phyloP scores from a whole-genome alignment of 2,888 invertebrate genomes.

The Corythucha ciliata region DNA sequence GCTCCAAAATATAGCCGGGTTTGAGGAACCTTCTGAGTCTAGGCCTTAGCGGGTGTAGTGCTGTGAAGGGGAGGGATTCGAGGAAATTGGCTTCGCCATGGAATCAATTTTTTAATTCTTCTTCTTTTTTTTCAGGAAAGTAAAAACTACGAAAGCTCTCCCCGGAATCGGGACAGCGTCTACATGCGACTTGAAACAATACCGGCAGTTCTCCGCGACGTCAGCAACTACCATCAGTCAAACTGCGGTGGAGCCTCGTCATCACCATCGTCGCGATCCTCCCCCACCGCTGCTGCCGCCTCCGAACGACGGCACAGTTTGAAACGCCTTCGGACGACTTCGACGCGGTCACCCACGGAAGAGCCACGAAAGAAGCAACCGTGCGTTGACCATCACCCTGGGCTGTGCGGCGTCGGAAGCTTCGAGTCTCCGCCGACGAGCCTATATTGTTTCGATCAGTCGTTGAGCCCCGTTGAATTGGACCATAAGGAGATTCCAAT shows the following conservation, averaged over 20 bases:
- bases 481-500: constrained; percentile 36
- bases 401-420: constrained; percentile 16
- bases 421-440: constrained; percentile 16
- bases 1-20: no score
- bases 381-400: constrained; percentile 25
- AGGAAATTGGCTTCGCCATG: background rate
- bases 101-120: background rate
- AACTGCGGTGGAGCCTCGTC: no score
- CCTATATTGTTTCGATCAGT: constrained; percentile 41
- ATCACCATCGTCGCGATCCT: no score
- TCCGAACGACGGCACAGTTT: constrained; percentile 13
- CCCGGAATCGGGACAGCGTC: constrained; percentile 32
- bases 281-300: no score
- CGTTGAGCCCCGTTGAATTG: constrained; percentile 36
- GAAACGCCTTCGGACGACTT: constrained; percentile 3
- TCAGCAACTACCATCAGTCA: constrained; percentile 37
- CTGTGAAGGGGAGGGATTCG: no score
- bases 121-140: constrained; percentile 15
- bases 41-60: no score
- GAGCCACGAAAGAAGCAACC: constrained; percentile 30
- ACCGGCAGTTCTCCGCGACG: constrained; percentile 36
- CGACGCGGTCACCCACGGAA: constrained; percentile 12
- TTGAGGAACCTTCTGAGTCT: no score
- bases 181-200: constrained; percentile 37
- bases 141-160: constrained; percentile 19